Conservation (phyloP, 2,797 vertebrate species). For the Glossophaga mutica region DNA sequence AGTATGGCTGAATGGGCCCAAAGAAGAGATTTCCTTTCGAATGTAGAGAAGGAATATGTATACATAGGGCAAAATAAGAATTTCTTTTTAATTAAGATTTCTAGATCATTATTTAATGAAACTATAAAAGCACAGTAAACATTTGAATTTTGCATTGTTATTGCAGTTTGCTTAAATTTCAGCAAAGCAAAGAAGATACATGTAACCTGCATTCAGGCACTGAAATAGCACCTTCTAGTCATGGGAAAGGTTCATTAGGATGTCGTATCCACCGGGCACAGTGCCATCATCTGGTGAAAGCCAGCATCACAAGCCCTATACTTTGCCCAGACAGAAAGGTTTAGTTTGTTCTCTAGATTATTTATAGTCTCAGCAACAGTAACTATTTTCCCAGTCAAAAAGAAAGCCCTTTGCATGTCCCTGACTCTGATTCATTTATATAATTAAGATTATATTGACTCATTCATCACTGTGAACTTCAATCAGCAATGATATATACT, state of each 20-base stretch:
- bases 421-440: not conserved
- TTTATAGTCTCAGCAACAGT: not conserved
- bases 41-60: not conserved
- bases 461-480: not conserved
- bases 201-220: not conserved
- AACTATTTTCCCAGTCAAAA: conserved; percentile 10
- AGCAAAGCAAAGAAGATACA: not conserved
- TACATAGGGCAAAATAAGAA: not conserved
- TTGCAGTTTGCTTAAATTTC: not conserved
- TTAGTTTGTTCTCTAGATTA: not conserved
- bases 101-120: not conserved
- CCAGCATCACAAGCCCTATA: not conserved
- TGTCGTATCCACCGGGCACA: not conserved
- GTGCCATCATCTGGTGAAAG: not conserved
- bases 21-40: not conserved
- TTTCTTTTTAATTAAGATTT: conserved; percentile 25
- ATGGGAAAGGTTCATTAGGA: not conserved
- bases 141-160: conserved; percentile 5
- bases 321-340: not conserved
- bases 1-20: not conserved
- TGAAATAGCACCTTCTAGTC: not conserved
- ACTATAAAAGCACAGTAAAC: not conserved
- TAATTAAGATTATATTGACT: not conserved
- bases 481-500: not conserved
- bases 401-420: not conserved